Evolutionary conservation across 1,140 invertebrate species (phyloP).

Genomic region (Zaprionus africanus): DNA sequence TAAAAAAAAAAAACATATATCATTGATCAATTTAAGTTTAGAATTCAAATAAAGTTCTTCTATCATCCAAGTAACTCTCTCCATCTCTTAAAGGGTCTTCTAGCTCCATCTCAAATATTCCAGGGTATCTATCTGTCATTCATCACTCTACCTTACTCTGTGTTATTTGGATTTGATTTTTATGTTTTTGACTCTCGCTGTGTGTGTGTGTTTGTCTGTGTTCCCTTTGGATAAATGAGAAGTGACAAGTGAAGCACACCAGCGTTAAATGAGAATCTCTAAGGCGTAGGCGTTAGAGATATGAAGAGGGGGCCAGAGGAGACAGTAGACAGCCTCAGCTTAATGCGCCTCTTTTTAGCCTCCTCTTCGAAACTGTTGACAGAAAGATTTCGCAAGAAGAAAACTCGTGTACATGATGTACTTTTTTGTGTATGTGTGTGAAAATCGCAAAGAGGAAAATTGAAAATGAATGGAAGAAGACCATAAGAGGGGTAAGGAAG

Average conservation of each 20-base stretch:
- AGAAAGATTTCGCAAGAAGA: conserved; percentile 55
- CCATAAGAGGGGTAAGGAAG: too few species aligned
- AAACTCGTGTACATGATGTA: conserved; percentile 28
- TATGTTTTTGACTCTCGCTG: background rate
- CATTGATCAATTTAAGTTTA: too few species aligned
- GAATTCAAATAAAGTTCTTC: background rate
- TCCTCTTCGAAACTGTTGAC: conserved; percentile 41
- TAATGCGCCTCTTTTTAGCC: background rate
- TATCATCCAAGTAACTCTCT: background rate
- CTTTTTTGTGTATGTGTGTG: background rate
- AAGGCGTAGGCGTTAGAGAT: background rate
- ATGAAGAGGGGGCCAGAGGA: background rate
- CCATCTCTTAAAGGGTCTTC: too few species aligned
- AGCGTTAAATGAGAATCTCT: conserved; percentile 18
- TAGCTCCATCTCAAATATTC: background rate
- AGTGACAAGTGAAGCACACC: conserved; percentile 33
- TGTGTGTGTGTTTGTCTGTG: background rate
- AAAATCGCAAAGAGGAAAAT: conserved; percentile 18
- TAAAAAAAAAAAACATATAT: background rate
- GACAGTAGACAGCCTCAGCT: background rate
- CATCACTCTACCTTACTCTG: background rate
- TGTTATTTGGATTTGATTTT: conserved; percentile 7
- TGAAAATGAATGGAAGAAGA: conserved; percentile 6
- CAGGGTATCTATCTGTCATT: background rate
- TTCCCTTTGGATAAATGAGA: conserved; percentile 22